These are phyloP conservation scores for Lerema accius DNA, from an alignment of 1,140 invertebrate species.

Conservation along the genomic window DNA sequence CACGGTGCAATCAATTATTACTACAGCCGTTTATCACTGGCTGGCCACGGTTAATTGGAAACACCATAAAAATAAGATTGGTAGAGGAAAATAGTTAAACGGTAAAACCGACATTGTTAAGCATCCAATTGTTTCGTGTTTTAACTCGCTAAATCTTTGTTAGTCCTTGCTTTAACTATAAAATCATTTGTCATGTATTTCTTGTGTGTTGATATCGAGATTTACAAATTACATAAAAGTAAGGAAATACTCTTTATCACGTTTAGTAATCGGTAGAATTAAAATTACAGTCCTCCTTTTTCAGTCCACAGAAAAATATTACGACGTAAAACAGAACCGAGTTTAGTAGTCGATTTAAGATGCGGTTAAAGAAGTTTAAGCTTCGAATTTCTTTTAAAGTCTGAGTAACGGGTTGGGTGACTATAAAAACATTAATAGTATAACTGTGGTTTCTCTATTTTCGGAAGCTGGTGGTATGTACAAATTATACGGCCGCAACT, in stretches of 20 bases:
- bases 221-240: no score
- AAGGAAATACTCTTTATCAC: no score
- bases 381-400: slow-evolving; percentile 47
- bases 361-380: slow-evolving; percentile 47
- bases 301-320: no score
- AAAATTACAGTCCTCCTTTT: no score
- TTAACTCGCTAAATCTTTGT: not conserved
- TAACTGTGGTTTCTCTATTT: slow-evolving; percentile 77
- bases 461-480: slow-evolving; percentile 67
- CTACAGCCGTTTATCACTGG: slow-evolving; percentile 27
- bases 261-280: no score
- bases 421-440: slow-evolving; percentile 67
- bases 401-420: slow-evolving; percentile 49
- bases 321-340: slow-evolving; percentile 1
- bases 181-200: no score
- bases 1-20: not conserved
- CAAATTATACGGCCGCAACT: slow-evolving; percentile 67
- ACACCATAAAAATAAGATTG: slow-evolving; percentile 48
- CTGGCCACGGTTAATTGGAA: slow-evolving; percentile 41
- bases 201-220: no score
- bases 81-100: slow-evolving; percentile 47
- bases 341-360: slow-evolving; percentile 36
- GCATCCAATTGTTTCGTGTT: slow-evolving; percentile 1
- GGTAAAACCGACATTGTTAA: slow-evolving; percentile 17
- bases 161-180: no score